A percentile compares a stretch with the other conserved stretches of the same genome.
Conservation (phyloP, 92 coral and sea anemone genomes). For the Epizoanthus scotinus region DNA sequence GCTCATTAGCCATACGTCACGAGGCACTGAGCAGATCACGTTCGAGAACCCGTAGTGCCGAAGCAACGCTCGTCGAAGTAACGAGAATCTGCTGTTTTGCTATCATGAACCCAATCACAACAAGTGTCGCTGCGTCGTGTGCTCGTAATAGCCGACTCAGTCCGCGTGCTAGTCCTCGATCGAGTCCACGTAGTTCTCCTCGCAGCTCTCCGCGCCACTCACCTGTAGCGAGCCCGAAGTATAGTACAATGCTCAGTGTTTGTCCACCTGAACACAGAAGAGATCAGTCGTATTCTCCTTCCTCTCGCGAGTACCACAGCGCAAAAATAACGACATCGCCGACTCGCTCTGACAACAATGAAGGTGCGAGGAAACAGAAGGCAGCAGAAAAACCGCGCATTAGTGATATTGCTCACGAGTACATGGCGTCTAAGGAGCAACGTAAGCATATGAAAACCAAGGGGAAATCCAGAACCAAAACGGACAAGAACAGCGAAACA, state of each 20-base stretch:
- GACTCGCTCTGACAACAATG: not conserved
- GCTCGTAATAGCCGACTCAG: constrained; percentile 15
- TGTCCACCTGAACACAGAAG: constrained; percentile 4
- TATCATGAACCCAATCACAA: constrained; percentile 39
- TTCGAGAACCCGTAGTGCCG: not conserved
- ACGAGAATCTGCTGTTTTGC: not conserved
- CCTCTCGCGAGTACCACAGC: constrained; percentile 9
- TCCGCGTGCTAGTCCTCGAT: constrained; percentile 25
- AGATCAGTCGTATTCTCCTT: not conserved
- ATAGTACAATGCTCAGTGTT: constrained; percentile 4
- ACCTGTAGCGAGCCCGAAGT: constrained; percentile 19
- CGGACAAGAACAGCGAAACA: not conserved
- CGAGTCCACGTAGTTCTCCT: constrained; percentile 24
- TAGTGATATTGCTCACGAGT: constrained; percentile 4
- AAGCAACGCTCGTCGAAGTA: not conserved
- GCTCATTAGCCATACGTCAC: constrained; percentile 2
- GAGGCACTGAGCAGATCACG: not conserved
- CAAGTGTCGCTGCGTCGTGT: constrained; percentile 31
- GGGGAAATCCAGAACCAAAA: not conserved
- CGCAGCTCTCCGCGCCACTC: constrained; percentile 32
- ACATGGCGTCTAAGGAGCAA: not conserved
- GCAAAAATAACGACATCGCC: not conserved
- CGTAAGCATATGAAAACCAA: constrained; percentile 11
- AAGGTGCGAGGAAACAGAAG: not conserved
- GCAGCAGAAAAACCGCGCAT: not conserved